Percentiles rank a stretch among this genome's conserved stretches.
These are phyloP conservation scores for Acheta domesticus DNA, from an alignment of 2,888 invertebrate genomes.

Conservation along the genomic window DNA sequence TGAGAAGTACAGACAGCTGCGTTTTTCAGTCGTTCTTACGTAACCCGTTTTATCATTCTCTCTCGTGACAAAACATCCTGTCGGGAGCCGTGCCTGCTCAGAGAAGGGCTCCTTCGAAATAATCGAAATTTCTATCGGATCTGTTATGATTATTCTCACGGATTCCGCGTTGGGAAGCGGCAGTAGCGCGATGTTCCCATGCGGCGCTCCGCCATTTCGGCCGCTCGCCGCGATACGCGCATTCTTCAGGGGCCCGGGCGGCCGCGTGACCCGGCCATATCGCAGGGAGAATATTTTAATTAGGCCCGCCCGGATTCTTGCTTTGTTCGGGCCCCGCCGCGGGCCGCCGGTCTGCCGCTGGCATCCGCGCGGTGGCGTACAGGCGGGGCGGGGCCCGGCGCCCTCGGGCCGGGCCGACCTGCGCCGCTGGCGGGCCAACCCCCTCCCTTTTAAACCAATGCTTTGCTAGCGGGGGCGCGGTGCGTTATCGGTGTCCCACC, in stretches of 20 bases:
- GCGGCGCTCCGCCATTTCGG: background rate
- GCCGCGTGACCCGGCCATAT: constrained; percentile 11
- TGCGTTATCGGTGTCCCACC: no score
- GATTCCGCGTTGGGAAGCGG: no score
- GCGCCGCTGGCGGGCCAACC: background rate
- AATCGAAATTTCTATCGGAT: background rate
- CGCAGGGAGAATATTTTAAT: constrained; percentile 18
- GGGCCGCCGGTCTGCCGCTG: background rate
- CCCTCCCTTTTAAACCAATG: no score
- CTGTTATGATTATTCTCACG: no score
- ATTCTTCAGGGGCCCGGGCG: background rate
- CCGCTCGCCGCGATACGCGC: background rate
- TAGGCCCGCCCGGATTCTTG: background rate
- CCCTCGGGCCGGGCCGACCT: background rate
- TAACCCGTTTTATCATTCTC: no score
- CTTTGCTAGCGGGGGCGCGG: no score
- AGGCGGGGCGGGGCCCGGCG: background rate
- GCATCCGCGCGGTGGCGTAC: background rate
- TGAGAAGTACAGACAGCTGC: background rate
- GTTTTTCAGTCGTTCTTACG: no score
- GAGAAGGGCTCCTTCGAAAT: background rate
- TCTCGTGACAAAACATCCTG: no score
- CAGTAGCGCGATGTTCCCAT: background rate
- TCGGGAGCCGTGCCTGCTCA: no score
- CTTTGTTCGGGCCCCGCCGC: background rate